A percentile compares a stretch with the other conserved stretches of the same genome.
Conservation (phyloP, 2,888 invertebrate genomes). For the Aporophyla lueneburgensis region DNA sequence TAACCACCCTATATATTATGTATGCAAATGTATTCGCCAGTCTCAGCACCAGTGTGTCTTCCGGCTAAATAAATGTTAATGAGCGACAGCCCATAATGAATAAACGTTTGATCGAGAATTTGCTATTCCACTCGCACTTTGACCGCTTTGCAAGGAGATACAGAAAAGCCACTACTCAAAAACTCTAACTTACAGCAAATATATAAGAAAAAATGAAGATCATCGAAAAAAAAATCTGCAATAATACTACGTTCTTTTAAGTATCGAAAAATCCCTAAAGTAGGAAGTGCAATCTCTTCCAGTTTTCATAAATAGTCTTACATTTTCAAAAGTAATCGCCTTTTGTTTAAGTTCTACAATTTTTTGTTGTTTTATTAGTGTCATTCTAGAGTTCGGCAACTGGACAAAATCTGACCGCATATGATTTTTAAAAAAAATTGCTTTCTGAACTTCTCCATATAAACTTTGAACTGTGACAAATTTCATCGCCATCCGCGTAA, state of each 20-base stretch:
- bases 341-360: background rate
- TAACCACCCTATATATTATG: conserved; percentile 25
- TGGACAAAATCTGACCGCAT: no score
- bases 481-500: no score
- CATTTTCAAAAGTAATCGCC: background rate
- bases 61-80: conserved; percentile 75
- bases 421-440: no score
- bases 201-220: background rate
- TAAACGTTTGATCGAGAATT: conserved; percentile 76
- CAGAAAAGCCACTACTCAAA: conserved; percentile 10
- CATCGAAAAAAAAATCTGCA: background rate
- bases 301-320: background rate
- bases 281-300: background rate
- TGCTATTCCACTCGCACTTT: conserved; percentile 72
- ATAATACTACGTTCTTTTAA: background rate
- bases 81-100: conserved; percentile 72
- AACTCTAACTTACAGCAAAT: background rate
- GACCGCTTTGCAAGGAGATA: background rate
- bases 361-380: background rate
- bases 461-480: no score
- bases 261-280: background rate
- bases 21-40: conserved; percentile 56
- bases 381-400: no score
- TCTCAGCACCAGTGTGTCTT: conserved; percentile 66
- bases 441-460: no score